Base-by-base conservation (phyloP, 2,797 vertebrate genomes). In the Babyrousa celebensis region DNA sequence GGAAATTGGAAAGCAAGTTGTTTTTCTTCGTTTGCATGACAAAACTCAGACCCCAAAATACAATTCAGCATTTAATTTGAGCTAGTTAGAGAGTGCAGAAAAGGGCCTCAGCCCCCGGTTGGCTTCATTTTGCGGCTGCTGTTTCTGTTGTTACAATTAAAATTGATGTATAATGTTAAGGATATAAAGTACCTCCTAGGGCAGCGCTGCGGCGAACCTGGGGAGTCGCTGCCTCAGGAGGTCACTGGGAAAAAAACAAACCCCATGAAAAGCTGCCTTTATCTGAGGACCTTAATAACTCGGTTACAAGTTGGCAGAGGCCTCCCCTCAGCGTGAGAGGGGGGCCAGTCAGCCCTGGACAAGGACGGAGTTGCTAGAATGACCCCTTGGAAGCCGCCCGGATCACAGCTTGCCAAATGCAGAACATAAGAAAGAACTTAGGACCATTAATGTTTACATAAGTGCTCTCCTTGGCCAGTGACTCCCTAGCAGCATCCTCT, bases 1-100 rank as follows among this genome's bases (percentile, higher is more conserved):
- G 98, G 98, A 98, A 98, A 98, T 98, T 98, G 98, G 98, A 98
- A 98, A 98, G 98, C 95, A 48, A 98, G 98, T 98, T 98, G 98
- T 98, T 99, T 98, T 98, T 98, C 98, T 98, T 98, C 97, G 78
- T 99, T 98, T 99, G 98, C 98, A 98, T 99, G 98, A 98, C 98
- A 98, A 98, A 98, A 98, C 98, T 97, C 94, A 23, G 71, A 95
- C 97, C 78, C 87, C 95, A 91, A 97, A 98, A 95, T 77, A 97
- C 98, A 98, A 98, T 98, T 98, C 98, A 87, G 97, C 92, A 78
- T 98, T 98, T 98, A 98, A 98, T 98, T 98, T 98, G 98, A 95
- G 97, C 89, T 98, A 94, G 96, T 98, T 98, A 98, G 82, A 11
- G 95, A 89, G 97, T 78, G 52, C 94, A 97, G 91, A 96, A 97